A percentile compares a stretch with the other conserved stretches of the same genome.
phyloP scores from a whole-genome alignment of 2,113 vertebrate species.

The Notothenia rossii region DNA sequence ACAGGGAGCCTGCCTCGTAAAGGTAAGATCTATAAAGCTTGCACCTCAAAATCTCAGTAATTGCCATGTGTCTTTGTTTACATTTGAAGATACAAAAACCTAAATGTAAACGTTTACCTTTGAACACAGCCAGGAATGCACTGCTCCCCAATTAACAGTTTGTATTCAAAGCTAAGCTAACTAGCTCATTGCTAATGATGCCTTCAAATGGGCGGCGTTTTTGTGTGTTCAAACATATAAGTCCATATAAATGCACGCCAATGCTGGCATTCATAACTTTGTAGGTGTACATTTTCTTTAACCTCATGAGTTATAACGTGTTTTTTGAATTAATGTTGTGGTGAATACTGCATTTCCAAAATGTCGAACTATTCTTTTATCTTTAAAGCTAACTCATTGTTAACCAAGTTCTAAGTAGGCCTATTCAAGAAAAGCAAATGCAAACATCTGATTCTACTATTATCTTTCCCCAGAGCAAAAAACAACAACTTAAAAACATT shows the following conservation, averaged over 20 bases:
- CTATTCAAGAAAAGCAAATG: background rate
- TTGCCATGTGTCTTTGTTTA: background rate
- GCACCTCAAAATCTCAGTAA: background rate
- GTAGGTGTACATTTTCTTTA: too few relatives aligned
- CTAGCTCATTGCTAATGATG: background rate
- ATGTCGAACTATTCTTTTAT: background rate
- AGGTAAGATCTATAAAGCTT: background rate
- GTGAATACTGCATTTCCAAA: background rate
- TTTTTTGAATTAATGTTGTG: too few relatives aligned
- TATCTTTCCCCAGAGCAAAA: background rate
- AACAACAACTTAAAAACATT: background rate
- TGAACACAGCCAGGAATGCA: background rate
- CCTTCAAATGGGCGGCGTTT: too few relatives aligned
- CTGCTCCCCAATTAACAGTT: background rate
- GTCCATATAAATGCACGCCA: too few relatives aligned
- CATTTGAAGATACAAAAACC: background rate
- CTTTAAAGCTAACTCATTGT: background rate
- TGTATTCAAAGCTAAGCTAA: background rate
- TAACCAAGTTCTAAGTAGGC: background rate
- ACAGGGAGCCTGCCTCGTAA: background rate
- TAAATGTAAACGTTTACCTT: too few relatives aligned
- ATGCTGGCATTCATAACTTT: too few relatives aligned
- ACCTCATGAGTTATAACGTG: too few relatives aligned
- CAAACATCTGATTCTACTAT: background rate
- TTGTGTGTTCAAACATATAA: too few relatives aligned